phyloP scores from a whole-genome alignment of 2,113 vertebrate genomes.

The Xiphophorus maculatus region DNA sequence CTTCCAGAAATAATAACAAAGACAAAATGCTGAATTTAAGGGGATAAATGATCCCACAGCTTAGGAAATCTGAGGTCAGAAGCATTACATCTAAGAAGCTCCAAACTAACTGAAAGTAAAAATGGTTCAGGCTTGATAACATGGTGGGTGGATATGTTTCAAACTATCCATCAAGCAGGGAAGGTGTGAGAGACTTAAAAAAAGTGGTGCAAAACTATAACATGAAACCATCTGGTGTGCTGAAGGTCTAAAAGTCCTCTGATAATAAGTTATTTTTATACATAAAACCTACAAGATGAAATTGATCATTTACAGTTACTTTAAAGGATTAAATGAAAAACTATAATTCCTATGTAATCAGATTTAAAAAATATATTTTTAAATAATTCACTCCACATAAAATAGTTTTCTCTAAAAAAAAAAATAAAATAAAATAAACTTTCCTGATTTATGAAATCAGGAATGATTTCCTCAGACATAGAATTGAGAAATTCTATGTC shows the following conservation, averaged over 20 bases:
- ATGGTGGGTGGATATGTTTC: constrained; percentile 40
- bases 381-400: not conserved
- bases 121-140: constrained; percentile 13
- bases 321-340: not conserved
- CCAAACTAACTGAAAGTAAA: constrained; percentile 15
- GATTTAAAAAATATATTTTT: not conserved
- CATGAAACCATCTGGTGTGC: constrained; percentile 34
- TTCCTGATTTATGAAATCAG: not conserved
- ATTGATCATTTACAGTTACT: not conserved
- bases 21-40: constrained; percentile 16
- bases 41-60: not conserved
- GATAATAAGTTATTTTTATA: constrained; percentile 10
- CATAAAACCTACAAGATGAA: not conserved
- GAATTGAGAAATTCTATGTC: no score
- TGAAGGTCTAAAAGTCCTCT: constrained; percentile 3
- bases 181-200: constrained; percentile 9
- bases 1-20: constrained; percentile 14
- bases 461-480: no score
- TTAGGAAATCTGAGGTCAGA: no score
- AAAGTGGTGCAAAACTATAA: constrained; percentile 32
- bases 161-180: constrained; percentile 42
- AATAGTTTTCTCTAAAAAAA: not conserved
- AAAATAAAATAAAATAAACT: not conserved
- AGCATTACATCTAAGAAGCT: no score
- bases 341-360: not conserved